phyloP scores from a whole-genome alignment of 2,797 vertebrate species.

The Rhabdomys pumilio region DNA sequence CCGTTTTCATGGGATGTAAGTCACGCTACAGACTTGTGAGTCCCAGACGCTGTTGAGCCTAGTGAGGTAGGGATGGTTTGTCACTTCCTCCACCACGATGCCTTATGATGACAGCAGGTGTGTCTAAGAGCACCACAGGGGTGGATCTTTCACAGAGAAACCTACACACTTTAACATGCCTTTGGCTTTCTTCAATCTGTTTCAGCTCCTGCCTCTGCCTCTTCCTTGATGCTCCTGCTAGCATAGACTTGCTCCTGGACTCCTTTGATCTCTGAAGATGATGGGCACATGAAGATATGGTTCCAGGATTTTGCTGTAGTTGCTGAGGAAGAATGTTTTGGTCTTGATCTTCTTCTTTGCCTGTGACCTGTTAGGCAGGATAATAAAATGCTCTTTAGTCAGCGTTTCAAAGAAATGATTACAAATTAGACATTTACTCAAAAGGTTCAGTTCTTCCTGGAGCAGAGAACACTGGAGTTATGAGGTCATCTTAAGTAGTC shows the following conservation, averaged over 20 bases:
- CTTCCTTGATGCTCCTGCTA: neutral
- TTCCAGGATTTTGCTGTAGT: neutral
- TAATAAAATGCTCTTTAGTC: neutral
- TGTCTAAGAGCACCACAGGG: neutral
- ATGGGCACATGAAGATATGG: neutral
- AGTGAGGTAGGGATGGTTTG: neutral
- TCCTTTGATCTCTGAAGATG: neutral
- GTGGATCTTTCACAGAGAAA: neutral
- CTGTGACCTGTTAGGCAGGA: neutral
- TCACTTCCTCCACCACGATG: neutral
- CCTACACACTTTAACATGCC: neutral
- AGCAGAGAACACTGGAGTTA: slow-evolving; percentile 41
- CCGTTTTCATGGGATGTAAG: neutral
- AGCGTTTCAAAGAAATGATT: slow-evolving; percentile 74
- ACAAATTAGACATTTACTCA: slow-evolving; percentile 59
- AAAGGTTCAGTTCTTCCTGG: slow-evolving; percentile 63
- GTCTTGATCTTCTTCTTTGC: slow-evolving; percentile 18
- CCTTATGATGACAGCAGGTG: accelerated
- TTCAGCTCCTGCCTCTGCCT: neutral
- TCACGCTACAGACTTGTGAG: neutral
- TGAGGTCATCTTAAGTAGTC: neutral
- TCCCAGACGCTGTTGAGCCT: neutral
- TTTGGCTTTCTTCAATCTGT: neutral
- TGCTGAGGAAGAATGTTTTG: neutral
- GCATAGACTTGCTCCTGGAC: neutral